Evolutionary conservation across 2,113 vertebrate species (phyloP).

Genomic region (Raja brachyura): DNA sequence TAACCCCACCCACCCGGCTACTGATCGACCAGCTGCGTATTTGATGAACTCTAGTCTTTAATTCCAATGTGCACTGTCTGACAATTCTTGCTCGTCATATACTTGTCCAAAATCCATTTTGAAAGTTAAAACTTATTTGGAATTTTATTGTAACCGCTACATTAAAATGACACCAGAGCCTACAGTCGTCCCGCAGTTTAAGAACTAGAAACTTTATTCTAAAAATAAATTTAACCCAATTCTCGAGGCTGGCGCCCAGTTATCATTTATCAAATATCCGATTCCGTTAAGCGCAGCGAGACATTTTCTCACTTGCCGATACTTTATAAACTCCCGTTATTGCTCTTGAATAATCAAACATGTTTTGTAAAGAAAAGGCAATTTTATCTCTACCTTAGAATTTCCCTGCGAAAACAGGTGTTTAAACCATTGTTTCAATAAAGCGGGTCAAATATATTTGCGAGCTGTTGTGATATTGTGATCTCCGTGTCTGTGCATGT

Average conservation of each 20-base stretch:
- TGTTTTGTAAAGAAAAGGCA: background rate
- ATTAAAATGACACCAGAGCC: background rate
- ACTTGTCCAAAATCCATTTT: background rate
- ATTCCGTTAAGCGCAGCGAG: background rate
- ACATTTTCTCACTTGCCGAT: background rate
- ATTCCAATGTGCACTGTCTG: background rate
- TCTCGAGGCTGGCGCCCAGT: background rate
- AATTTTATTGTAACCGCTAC: background rate
- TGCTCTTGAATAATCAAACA: background rate
- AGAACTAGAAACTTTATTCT: background rate
- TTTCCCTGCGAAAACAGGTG: background rate
- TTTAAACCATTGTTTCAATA: too few species aligned
- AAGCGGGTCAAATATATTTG: background rate
- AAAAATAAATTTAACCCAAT: background rate
- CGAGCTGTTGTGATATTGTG: background rate
- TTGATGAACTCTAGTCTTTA: background rate
- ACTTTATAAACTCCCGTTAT: background rate
- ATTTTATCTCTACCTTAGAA: too few species aligned
- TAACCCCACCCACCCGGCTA: background rate
- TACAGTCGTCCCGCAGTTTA: background rate
- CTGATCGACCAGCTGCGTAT: background rate
- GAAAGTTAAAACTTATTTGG: background rate
- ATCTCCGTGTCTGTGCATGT: background rate
- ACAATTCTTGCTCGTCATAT: too few species aligned
- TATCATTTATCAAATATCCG: background rate